Evolutionary conservation across 1,140 invertebrate species (phyloP).

Genomic region (Brachionus asplanchnoidis): DNA sequence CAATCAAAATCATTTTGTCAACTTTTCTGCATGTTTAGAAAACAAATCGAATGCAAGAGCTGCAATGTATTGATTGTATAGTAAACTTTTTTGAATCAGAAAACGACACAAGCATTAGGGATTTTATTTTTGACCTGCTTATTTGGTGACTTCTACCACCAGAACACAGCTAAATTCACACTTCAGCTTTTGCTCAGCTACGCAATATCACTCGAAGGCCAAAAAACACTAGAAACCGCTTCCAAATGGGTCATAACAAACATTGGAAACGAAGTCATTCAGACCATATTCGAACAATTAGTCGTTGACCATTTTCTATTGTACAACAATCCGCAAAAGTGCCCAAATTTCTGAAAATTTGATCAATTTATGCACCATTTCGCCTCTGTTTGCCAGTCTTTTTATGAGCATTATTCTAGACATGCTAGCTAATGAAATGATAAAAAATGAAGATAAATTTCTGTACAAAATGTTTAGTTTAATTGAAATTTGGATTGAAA

Average conservation of each 20-base stretch:
- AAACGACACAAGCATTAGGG: not conserved
- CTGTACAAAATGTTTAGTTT: constrained; percentile 19
- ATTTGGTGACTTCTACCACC: constrained; percentile 34
- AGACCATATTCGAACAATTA: constrained; percentile 34
- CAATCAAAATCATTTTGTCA: not conserved
- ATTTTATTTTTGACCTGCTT: constrained; percentile 35
- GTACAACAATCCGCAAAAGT: not conserved
- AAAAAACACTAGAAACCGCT: constrained; percentile 2
- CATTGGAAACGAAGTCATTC: constrained; percentile 31
- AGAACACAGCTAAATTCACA: not conserved
- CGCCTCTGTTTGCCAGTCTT: constrained; percentile 18
- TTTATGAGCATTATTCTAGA: constrained; percentile 36
- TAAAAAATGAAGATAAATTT: constrained; percentile 1
- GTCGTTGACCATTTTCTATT: constrained; percentile 31
- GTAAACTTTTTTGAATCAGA: constrained; percentile 21
- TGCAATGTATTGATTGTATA: constrained; percentile 36
- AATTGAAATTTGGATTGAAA: constrained; percentile 28
- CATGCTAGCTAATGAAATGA: constrained; percentile 30
- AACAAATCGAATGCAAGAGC: constrained; percentile 39
- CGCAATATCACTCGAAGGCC: not conserved
- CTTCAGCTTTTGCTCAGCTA: constrained; percentile 30
- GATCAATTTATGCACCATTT: not conserved
- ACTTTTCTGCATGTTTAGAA: not conserved
- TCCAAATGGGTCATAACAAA: constrained; percentile 35
- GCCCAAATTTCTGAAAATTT: not conserved